Conservation (phyloP, 2,113 vertebrate genomes). For the Tor tambroides region DNA sequence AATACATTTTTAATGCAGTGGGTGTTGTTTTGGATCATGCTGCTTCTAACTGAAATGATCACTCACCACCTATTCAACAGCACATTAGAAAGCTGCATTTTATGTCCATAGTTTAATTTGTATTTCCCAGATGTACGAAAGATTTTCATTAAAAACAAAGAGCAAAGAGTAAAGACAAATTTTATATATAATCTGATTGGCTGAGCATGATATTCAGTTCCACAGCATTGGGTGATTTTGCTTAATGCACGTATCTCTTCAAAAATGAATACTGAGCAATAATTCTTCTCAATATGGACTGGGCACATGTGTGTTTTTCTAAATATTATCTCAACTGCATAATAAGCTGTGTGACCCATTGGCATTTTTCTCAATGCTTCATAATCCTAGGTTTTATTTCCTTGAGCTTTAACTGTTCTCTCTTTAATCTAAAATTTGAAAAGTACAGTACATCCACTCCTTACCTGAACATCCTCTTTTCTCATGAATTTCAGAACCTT, state of each 20-base stretch:
- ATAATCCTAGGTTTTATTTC: not conserved
- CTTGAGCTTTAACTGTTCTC: conserved; percentile 50
- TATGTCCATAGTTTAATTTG: not conserved
- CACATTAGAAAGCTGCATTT: conserved; percentile 19
- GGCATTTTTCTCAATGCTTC: not conserved
- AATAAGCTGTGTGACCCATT: not conserved
- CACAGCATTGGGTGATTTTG: not conserved
- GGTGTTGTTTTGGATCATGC: conserved; percentile 38
- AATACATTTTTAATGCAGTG: conserved; percentile 43
- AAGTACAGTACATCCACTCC: not conserved
- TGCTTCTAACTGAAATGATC: conserved; percentile 31
- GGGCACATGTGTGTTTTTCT: not conserved
- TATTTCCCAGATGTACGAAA: not conserved
- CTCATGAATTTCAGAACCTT: not conserved
- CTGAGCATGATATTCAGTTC: not conserved
- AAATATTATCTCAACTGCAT: not conserved
- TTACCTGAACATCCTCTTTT: not conserved
- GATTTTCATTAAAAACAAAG: conserved; percentile 2
- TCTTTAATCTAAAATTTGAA: conserved; percentile 40
- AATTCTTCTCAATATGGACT: not conserved
- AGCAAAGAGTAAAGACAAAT: not conserved
- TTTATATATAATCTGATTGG: not conserved
- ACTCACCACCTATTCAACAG: conserved; percentile 7
- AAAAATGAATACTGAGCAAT: not conserved
- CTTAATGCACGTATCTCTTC: not conserved